Evolutionary conservation across 2,888 invertebrate genomes (phyloP).

Genomic region (Operophtera brumata): DNA sequence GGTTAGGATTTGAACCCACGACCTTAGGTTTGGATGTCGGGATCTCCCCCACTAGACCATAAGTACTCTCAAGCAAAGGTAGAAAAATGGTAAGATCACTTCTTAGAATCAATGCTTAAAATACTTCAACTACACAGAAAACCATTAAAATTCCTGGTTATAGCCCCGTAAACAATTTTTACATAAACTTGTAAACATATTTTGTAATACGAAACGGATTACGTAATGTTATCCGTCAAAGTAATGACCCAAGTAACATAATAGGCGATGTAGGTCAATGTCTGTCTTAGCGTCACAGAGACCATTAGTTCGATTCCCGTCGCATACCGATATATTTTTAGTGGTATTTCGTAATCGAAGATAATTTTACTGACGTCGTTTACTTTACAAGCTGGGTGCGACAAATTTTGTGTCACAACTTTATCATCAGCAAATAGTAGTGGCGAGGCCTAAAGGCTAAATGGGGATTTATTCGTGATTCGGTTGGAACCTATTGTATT

Average conservation of each 20-base stretch:
- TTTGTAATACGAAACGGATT: constrained; percentile 4
- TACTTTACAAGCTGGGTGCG: not conserved
- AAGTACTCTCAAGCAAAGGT: no score
- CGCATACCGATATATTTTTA: constrained; percentile 24
- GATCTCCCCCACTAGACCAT: no score
- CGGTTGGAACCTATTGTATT: no score
- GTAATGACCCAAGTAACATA: constrained; percentile 32
- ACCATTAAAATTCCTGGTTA: not conserved
- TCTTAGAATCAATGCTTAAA: not conserved
- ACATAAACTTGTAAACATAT: constrained; percentile 7
- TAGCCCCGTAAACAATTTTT: not conserved
- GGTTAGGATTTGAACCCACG: no score
- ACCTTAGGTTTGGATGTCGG: no score
- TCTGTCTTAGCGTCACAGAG: constrained; percentile 38
- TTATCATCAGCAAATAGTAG: no score
- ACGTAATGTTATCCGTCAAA: constrained; percentile 4
- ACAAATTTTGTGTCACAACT: no score
- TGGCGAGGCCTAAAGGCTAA: no score
- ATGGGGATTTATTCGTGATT: no score
- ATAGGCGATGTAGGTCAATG: constrained; percentile 52
- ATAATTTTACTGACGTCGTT: constrained; percentile 5
- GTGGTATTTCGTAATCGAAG: constrained; percentile 21
- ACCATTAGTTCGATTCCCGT: constrained; percentile 42
- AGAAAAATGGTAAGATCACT: not conserved
- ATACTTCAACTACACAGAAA: not conserved